These are phyloP conservation scores for Chalcosyrphus nemorum DNA, from an alignment of 2,888 invertebrate species.

Conservation along the genomic window DNA sequence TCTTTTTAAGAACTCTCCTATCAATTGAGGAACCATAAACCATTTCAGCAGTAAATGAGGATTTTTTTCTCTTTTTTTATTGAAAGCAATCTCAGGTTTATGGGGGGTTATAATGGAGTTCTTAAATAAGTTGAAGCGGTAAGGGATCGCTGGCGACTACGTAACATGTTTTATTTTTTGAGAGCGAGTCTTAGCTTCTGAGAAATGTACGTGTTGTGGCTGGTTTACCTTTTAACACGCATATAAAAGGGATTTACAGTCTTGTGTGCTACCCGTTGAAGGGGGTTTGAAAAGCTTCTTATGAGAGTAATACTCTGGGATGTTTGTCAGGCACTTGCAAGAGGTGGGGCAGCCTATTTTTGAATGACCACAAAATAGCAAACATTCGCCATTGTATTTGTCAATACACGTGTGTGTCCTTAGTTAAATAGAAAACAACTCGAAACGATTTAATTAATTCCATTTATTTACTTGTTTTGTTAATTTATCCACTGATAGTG, in stretches of 20 bases:
- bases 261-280: no score
- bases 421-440: not conserved
- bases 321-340: no score
- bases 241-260: no score
- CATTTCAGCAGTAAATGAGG: not conserved
- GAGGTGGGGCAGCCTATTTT: no score
- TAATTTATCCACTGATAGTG: conserved; percentile 32
- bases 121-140: not conserved
- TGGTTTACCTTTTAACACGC: no score
- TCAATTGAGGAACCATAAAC: not conserved
- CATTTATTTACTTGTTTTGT: conserved; percentile 45
- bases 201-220: no score
- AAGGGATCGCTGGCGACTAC: not conserved
- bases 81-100: not conserved
- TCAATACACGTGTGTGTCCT: not conserved
- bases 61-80: not conserved
- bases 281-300: no score
- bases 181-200: no score
- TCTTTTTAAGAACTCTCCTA: not conserved
- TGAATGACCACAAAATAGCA: not conserved
- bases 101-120: not conserved
- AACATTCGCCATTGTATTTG: not conserved
- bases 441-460: conserved; percentile 50
- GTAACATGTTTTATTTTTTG: not conserved
- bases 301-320: no score